Conservation (phyloP, 2,113 vertebrate species). For the Saccopteryx bilineata region DNA sequence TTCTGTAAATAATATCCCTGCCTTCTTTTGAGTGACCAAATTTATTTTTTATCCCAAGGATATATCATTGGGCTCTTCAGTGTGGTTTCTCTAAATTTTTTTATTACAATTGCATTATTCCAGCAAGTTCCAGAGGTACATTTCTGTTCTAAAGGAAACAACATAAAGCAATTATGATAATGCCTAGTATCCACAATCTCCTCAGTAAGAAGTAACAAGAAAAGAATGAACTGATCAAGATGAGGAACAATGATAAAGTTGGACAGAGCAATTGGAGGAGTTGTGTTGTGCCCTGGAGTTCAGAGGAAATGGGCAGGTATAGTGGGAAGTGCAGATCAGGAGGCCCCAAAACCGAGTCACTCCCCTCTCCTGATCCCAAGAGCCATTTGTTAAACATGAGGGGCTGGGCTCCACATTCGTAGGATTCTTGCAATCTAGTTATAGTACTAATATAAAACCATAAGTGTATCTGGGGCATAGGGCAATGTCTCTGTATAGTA, state of each 20-base stretch:
- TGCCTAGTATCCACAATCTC: neutral
- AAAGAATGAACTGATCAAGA: neutral
- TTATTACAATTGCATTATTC: neutral
- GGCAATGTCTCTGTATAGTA: neutral
- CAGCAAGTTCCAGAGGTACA: neutral
- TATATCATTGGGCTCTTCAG: neutral
- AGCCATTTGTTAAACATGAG: neutral
- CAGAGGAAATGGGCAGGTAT: neutral
- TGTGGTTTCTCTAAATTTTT: slow-evolving; percentile 3
- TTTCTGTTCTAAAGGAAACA: slow-evolving; percentile 18
- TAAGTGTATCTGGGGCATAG: neutral
- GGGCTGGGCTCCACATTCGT: neutral
- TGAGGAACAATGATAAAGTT: neutral
- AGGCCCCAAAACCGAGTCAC: accelerated
- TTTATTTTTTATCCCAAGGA: neutral
- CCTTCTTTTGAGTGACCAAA: neutral
- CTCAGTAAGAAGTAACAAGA: slow-evolving; percentile 9
- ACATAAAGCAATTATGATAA: neutral
- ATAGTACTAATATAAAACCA: accelerated
- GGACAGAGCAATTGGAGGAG: neutral
- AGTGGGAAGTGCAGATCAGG: neutral
- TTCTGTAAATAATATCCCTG: neutral
- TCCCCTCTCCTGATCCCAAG: neutral
- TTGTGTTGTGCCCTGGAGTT: neutral
- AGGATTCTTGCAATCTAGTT: neutral